Conservation (phyloP, 2,113 vertebrate genomes). For the Psammodynastes pulverulentus region DNA sequence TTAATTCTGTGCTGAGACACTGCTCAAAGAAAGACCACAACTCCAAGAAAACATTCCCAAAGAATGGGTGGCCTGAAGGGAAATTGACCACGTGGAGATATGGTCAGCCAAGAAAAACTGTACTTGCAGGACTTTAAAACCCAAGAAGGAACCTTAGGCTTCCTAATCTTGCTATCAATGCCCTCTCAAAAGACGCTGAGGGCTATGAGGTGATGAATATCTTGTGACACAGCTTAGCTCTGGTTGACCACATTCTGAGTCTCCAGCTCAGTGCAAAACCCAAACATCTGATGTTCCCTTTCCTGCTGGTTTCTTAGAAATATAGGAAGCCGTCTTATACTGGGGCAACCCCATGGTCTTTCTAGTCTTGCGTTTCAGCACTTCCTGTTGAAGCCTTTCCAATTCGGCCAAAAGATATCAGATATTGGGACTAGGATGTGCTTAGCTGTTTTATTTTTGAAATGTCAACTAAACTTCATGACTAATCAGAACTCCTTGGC, state of each 20-base stretch:
- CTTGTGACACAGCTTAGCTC: background rate
- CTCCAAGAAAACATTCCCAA: background rate
- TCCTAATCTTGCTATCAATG: background rate
- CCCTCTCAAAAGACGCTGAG: background rate
- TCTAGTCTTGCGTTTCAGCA: background rate
- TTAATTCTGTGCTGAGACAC: background rate
- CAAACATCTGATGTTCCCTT: background rate
- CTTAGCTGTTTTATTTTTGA: conserved; percentile 18
- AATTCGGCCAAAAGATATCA: background rate
- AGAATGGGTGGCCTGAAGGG: background rate
- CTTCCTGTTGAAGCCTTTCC: background rate
- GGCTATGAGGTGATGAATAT: background rate
- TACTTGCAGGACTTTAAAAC: background rate
- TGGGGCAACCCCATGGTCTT: background rate
- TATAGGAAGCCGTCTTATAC: background rate
- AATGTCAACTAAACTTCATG: background rate
- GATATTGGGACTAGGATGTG: background rate
- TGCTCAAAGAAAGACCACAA: background rate
- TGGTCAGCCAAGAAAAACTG: conserved; percentile 17
- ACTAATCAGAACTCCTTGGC: conserved; percentile 20
- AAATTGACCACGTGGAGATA: accelerated
- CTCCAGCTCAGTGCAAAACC: background rate
- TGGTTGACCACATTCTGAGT: conserved; percentile 1
- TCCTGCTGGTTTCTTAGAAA: background rate
- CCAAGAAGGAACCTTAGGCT: background rate